Evolutionary conservation across 2,797 vertebrate genomes (phyloP).

Genomic region (Myotis planiceps): DNA sequence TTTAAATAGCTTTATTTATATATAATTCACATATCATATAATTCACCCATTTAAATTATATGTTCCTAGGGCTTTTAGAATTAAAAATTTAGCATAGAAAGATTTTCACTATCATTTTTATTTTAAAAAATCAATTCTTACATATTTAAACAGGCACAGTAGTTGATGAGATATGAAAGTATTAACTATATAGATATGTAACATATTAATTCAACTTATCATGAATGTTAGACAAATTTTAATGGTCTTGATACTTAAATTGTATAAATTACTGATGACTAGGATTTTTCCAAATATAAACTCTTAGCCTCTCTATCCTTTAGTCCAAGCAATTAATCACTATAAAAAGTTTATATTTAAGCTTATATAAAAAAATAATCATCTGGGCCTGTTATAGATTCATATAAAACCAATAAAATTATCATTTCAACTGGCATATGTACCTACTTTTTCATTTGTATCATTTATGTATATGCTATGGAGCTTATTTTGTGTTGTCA

Average conservation of each 20-base stretch:
- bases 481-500: slow-evolving; percentile 42
- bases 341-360: neutral
- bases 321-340: slow-evolving; percentile 10
- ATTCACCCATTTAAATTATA: neutral
- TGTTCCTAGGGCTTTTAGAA: neutral
- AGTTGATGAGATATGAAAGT: neutral
- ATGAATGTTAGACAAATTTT: neutral
- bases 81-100: neutral
- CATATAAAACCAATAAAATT: slow-evolving; percentile 7
- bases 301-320: neutral
- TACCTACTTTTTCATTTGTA: slow-evolving; percentile 22
- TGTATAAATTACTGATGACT: neutral
- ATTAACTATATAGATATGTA: neutral
- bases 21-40: neutral
- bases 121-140: neutral
- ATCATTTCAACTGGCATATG: neutral
- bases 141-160: neutral
- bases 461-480: neutral
- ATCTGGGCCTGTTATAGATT: neutral
- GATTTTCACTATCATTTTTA: too few relatives aligned
- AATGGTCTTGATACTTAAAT: neutral
- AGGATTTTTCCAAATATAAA: neutral
- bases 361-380: neutral
- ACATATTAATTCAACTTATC: neutral
- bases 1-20: neutral